Conservation (phyloP, 2,888 invertebrate genomes). For the Laspeyria flexula region DNA sequence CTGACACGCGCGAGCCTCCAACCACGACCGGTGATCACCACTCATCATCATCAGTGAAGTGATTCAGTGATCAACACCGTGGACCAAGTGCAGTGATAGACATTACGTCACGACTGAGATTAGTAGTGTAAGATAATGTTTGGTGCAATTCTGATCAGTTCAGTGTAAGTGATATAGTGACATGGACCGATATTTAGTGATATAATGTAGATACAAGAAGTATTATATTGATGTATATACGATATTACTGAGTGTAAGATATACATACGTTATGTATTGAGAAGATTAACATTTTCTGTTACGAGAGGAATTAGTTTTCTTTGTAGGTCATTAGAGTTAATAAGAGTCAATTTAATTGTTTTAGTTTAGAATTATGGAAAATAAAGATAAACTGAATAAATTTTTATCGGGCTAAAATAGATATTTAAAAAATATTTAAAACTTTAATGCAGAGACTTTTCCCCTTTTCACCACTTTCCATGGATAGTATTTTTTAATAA, state of each 20-base stretch:
- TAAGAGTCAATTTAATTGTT: too few species aligned
- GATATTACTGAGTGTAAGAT: constrained; percentile 39
- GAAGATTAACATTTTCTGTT: constrained; percentile 19
- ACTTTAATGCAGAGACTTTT: too few species aligned
- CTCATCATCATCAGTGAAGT: constrained; percentile 2
- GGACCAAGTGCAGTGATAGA: constrained; percentile 2
- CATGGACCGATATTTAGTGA: constrained; percentile 20
- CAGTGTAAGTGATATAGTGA: not conserved
- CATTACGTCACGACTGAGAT: constrained; percentile 42
- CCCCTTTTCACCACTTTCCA: too few species aligned
- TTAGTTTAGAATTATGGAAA: too few species aligned
- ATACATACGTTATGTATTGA: constrained; percentile 25
- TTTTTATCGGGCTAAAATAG: too few species aligned
- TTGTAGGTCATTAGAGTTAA: too few species aligned
- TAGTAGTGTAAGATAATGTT: constrained; percentile 30
- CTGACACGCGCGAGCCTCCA: constrained; percentile 60
- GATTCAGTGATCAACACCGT: constrained; percentile 11
- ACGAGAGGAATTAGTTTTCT: too few species aligned
- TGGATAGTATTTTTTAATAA: too few species aligned
- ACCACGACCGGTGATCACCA: constrained; percentile 50
- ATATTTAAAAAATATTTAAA: too few species aligned
- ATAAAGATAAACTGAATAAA: too few species aligned
- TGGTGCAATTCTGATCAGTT: not conserved
- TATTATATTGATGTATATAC: constrained; percentile 53
- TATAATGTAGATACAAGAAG: constrained; percentile 40